Conservation (phyloP, 2,888 invertebrate genomes). For the Melanargia galathea region DNA sequence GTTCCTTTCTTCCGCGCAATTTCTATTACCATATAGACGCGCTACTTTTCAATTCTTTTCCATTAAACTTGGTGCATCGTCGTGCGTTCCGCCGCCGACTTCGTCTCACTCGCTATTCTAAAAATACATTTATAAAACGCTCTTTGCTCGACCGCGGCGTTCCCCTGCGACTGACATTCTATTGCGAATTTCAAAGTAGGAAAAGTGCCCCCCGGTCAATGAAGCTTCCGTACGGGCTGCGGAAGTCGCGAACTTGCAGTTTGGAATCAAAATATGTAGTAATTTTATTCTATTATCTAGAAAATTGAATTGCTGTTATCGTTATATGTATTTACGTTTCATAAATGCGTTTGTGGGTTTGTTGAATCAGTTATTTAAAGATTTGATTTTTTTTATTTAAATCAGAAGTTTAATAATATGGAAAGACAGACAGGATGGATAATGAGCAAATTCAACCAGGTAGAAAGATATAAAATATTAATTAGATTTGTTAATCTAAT, state of each 20-base stretch:
- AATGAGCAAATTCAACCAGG: too few relatives aligned
- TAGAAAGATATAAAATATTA: too few relatives aligned
- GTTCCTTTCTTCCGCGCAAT: constrained; percentile 81
- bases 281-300: constrained; percentile 27
- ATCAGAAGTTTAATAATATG: too few relatives aligned
- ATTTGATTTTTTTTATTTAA: not conserved
- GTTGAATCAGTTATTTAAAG: not conserved
- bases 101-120: constrained; percentile 67
- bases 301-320: not conserved
- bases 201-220: constrained; percentile 59
- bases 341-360: not conserved
- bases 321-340: constrained; percentile 48
- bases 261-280: constrained; percentile 31
- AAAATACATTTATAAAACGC: constrained; percentile 81
- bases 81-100: constrained; percentile 69
- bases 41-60: constrained; percentile 83
- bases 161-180: constrained; percentile 77
- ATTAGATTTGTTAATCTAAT: not conserved
- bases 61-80: constrained; percentile 81
- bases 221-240: constrained; percentile 61
- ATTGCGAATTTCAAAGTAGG: constrained; percentile 75
- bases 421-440: too few relatives aligned
- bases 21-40: constrained; percentile 82
- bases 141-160: constrained; percentile 72
- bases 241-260: constrained; percentile 46